Conservation (phyloP, 2,888 invertebrate genomes). For the Pharmacophagus antenor region DNA sequence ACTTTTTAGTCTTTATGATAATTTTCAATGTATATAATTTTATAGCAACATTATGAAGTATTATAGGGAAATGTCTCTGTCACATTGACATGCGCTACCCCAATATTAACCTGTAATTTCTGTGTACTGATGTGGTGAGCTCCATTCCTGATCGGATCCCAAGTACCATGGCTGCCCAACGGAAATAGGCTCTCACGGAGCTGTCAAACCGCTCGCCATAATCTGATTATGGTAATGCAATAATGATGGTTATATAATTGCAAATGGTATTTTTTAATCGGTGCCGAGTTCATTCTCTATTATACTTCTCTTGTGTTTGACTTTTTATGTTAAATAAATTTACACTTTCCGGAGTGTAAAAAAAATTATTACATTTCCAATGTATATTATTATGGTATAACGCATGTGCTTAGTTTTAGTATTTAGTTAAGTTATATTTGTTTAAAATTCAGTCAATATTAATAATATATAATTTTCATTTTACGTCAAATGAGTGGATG, state of each 20-base stretch:
- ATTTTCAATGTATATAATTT: neutral
- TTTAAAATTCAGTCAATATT: too few species aligned
- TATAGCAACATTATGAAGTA: too few species aligned
- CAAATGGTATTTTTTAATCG: slow-evolving; percentile 17
- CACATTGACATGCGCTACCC: slow-evolving; percentile 3
- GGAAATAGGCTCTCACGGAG: slow-evolving; percentile 21
- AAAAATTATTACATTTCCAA: too few species aligned
- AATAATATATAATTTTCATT: too few species aligned
- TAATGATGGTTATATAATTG: slow-evolving; percentile 22
- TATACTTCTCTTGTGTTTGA: neutral
- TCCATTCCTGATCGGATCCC: slow-evolving; percentile 2
- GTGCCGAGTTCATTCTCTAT: neutral
- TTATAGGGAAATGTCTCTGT: neutral
- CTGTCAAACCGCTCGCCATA: slow-evolving; percentile 20
- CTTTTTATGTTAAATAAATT: too few species aligned
- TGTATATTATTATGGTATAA: too few species aligned
- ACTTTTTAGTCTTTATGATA: neutral
- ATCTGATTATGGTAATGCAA: slow-evolving; percentile 25
- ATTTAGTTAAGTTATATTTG: too few species aligned
- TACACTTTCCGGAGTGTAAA: too few species aligned
- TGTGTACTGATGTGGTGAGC: slow-evolving; percentile 5
- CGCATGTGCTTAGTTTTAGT: too few species aligned
- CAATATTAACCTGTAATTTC: slow-evolving; percentile 19
- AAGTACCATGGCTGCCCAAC: slow-evolving; percentile 16
- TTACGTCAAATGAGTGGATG: too few species aligned